Evolutionary conservation across 2,113 vertebrate genomes (phyloP).

Genomic region (Tautogolabrus adspersus): DNA sequence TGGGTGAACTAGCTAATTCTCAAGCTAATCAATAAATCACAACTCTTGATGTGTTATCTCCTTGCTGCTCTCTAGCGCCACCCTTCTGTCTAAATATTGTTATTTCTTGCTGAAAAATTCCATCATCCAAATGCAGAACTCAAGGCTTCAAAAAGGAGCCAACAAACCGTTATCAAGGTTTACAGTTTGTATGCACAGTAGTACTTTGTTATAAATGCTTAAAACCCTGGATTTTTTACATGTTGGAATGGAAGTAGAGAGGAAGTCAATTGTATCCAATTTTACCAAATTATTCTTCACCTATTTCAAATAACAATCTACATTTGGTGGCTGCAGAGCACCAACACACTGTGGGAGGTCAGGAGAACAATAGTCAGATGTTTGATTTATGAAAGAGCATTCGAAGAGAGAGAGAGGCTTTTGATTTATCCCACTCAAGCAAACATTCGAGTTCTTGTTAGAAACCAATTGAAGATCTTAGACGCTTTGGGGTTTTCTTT

Average conservation of each 20-base stretch:
- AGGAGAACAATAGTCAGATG: neutral
- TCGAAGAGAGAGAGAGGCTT: neutral
- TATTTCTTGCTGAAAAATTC: too few relatives aligned
- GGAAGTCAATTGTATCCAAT: neutral
- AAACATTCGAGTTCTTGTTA: constrained; percentile 1
- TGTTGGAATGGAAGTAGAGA: too few relatives aligned
- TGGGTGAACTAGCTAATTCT: too few relatives aligned
- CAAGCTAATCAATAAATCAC: too few relatives aligned
- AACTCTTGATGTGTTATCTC: too few relatives aligned
- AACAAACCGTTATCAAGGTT: too few relatives aligned
- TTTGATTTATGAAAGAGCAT: neutral
- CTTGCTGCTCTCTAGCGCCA: too few relatives aligned
- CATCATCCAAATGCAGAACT: too few relatives aligned
- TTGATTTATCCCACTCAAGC: neutral
- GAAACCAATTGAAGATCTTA: neutral
- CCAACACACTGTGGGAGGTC: neutral
- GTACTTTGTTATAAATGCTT: neutral
- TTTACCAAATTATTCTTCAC: neutral
- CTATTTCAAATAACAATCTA: neutral
- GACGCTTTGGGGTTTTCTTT: neutral
- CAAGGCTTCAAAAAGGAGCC: too few relatives aligned
- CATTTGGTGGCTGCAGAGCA: neutral
- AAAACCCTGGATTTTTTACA: too few relatives aligned
- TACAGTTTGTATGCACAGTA: neutral
- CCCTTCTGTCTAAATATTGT: too few relatives aligned